Evolutionary conservation across 2,797 vertebrate species (phyloP), one percentile per base, ranked within the genome.

Genomic region (Gephyroberyx darwinii): DNA sequence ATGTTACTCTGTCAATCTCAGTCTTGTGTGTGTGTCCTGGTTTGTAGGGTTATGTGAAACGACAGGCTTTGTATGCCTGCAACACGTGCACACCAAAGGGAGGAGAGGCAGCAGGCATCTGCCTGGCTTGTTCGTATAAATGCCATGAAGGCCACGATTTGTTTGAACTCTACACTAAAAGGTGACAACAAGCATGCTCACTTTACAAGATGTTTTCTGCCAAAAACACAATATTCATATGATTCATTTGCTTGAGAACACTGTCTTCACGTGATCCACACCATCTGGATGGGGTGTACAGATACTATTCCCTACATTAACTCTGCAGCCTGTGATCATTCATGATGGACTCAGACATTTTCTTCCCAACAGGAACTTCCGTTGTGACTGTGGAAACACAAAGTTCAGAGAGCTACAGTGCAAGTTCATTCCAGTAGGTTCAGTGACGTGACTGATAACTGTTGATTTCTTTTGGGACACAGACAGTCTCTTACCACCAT

Each of bases 141-240:
- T 99, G 97, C 78, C 97, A 98, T 5, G 96, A 98, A 78, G 94
- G 96, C 3, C 97, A 99, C 48, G 95, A 97, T 53, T 93, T 98
- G 17, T 98, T 96, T 64, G 97, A 99, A 81, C 93, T 99, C 1
- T 99, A 99, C 89, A 98, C 97, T 64, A 99, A 99, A 90, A 96
- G 97, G 97, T 98, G 86, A 84, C 5, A 2, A 3, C 19, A 26
- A 26, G 26, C 26, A 26, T 26, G 26, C 26, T 26, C 26, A 26
- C 26, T 2, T 26, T 26, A 26, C 26, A 26, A 26, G 2, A 2
- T 26, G 26, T 26, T 26, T 26, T 26, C 26, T 26, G 26, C 26
- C 26, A 26, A 26, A 26, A 26, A 26, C 26, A 26, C 26, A 26
- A 26, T 26, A 26, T 26, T 26, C 26, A 26, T 26, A 26, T 26